Evolutionary conservation across 2,797 vertebrate genomes (phyloP).

Genomic region (Danio tinwini): DNA sequence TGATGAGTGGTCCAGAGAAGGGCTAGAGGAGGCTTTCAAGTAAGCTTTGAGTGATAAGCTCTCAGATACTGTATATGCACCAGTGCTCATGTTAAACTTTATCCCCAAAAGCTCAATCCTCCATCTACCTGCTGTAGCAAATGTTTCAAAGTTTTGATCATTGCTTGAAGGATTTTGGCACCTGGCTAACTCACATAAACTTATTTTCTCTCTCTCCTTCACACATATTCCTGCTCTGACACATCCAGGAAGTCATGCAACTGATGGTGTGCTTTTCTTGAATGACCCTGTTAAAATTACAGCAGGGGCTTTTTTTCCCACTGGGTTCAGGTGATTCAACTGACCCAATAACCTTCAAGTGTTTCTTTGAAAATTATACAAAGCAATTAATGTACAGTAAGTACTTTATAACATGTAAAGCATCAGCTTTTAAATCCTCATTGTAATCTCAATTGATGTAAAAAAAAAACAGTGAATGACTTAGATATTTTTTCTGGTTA

Average conservation of each 20-base stretch:
- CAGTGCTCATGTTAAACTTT: slow-evolving; percentile 30
- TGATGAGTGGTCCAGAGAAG: not conserved
- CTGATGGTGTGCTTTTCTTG: slow-evolving; percentile 13
- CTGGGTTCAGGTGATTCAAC: not conserved
- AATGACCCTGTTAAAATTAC: slow-evolving; percentile 23
- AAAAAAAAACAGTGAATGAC: too few relatives aligned
- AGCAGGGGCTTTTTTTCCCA: not conserved
- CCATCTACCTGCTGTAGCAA: not conserved
- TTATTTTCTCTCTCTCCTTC: not conserved
- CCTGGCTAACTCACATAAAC: not conserved
- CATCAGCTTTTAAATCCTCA: too few relatives aligned
- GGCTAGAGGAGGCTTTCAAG: slow-evolving; percentile 25
- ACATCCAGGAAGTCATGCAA: slow-evolving; percentile 14
- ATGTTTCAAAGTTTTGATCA: slow-evolving; percentile 23
- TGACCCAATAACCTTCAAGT: slow-evolving; percentile 13
- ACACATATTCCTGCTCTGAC: not conserved
- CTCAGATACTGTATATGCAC: not conserved
- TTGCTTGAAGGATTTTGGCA: slow-evolving; percentile 20
- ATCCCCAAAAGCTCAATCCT: not conserved
- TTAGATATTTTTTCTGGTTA: too few relatives aligned
- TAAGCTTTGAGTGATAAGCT: slow-evolving; percentile 22
- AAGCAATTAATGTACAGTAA: too few relatives aligned
- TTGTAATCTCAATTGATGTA: too few relatives aligned
- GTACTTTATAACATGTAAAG: too few relatives aligned
- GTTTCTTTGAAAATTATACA: not conserved